A percentile compares a stretch with the other conserved stretches of the same genome.
Evolutionary conservation across 2,113 vertebrate genomes (phyloP).

Genomic region (Pipra filicauda): DNA sequence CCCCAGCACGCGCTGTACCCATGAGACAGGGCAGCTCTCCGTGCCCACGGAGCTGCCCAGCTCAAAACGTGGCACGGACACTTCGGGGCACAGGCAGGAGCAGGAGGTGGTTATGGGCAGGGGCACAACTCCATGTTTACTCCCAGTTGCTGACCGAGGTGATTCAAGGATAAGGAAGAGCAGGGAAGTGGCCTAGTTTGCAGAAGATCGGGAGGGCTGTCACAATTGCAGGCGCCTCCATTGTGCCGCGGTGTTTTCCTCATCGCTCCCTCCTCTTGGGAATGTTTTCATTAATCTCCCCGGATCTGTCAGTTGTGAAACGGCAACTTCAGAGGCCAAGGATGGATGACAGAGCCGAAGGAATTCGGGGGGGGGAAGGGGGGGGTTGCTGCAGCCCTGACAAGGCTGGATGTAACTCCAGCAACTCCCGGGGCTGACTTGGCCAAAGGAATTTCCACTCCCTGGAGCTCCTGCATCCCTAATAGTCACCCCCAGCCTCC

Average conservation of each 20-base stretch:
- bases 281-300: background rate
- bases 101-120: background rate
- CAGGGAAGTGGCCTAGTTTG: constrained; percentile 18
- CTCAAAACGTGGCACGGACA: rapidly evolving
- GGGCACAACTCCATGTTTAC: background rate
- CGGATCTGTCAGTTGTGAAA: background rate
- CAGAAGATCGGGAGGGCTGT: background rate
- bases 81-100: background rate
- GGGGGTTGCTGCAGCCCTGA: background rate
- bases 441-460: background rate
- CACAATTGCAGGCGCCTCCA: background rate
- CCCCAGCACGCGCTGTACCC: rapidly evolving
- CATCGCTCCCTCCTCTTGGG: background rate
- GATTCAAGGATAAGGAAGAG: constrained; percentile 59
- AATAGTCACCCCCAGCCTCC: background rate
- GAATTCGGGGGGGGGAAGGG: background rate
- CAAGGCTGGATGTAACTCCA: background rate
- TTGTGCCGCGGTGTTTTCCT: background rate
- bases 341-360: background rate
- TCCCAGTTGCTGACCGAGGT: background rate
- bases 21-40: rapidly evolving
- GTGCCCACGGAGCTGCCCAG: background rate
- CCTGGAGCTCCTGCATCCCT: background rate
- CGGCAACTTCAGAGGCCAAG: background rate
- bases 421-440: background rate